Percentiles rank a stretch among this genome's conserved stretches.
These are phyloP conservation scores for Nematolebias whitei DNA, from an alignment of 2,113 vertebrate genomes.

Conservation along the genomic window DNA sequence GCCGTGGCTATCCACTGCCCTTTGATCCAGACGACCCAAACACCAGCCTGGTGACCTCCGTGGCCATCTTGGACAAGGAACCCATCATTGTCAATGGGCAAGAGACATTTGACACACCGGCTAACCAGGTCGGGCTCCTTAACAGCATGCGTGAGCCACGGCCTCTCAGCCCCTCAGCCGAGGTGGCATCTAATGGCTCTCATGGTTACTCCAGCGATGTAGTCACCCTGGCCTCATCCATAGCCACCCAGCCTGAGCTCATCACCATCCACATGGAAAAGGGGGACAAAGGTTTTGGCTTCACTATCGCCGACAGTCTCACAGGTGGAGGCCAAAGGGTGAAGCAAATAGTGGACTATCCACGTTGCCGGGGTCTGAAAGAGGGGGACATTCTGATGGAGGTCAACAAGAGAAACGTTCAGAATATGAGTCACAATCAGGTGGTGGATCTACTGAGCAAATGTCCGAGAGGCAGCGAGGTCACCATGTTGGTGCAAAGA, in stretches of 20 bases:
- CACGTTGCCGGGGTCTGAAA: slow-evolving; percentile 92
- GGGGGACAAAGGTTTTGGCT: slow-evolving; percentile 97
- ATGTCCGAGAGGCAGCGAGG: slow-evolving; percentile 94
- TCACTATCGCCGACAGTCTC: slow-evolving; percentile 96
- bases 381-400: slow-evolving; percentile 96
- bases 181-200: slow-evolving; percentile 85
- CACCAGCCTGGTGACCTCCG: slow-evolving; percentile 96
- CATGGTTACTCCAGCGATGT: slow-evolving; percentile 91
- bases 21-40: slow-evolving; percentile 98
- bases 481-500: slow-evolving; percentile 96
- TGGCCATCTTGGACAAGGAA: slow-evolving; percentile 97
- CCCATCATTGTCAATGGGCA: slow-evolving; percentile 97
- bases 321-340: slow-evolving; percentile 94
- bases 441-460: slow-evolving; percentile 98
- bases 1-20: slow-evolving; percentile 96
- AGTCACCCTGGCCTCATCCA: slow-evolving; percentile 92
- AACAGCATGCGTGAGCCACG: slow-evolving; percentile 85
- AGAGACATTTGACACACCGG: slow-evolving; percentile 89
- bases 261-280: slow-evolving; percentile 99
- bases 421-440: slow-evolving; percentile 95
- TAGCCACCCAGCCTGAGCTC: slow-evolving; percentile 96
- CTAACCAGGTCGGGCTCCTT: slow-evolving; percentile 65
- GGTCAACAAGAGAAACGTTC: slow-evolving; percentile 97
- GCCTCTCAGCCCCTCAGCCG: slow-evolving; percentile 87
- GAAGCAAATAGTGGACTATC: slow-evolving; percentile 98